Evolutionary conservation across 2,888 invertebrate species (phyloP).

Genomic region (Pteria penguin): DNA sequence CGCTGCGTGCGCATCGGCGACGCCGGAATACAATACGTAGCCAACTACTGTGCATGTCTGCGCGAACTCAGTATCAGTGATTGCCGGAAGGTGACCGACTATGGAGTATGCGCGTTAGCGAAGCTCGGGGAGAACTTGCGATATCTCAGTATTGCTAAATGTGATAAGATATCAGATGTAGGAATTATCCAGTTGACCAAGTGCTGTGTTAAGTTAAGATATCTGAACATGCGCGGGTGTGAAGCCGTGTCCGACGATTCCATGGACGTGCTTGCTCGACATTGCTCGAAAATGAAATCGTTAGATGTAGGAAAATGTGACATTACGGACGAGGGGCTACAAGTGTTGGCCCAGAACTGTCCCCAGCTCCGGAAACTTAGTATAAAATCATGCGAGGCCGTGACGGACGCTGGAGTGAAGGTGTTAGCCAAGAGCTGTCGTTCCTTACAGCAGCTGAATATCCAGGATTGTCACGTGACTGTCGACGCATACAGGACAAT

Average conservation of each 20-base stretch:
- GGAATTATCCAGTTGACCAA: conserved; percentile 92
- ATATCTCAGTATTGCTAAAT: conserved; percentile 95
- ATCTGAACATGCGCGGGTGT: conserved; percentile 94
- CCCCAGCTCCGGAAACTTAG: conserved; percentile 94
- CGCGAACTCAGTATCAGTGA: conserved; percentile 92
- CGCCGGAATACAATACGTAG: conserved; percentile 93
- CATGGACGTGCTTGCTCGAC: conserved; percentile 90
- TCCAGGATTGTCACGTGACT: conserved; percentile 95
- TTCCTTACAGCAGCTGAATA: conserved; percentile 93
- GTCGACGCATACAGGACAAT: conserved; percentile 93
- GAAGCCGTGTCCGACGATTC: conserved; percentile 96
- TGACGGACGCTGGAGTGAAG: conserved; percentile 93
- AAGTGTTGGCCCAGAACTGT: conserved; percentile 87
- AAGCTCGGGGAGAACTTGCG: conserved; percentile 92
- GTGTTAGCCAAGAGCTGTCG: conserved; percentile 93
- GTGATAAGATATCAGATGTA: conserved; percentile 91
- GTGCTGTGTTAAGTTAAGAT: conserved; percentile 91
- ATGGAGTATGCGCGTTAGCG: conserved; percentile 93
- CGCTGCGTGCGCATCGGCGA: conserved; percentile 94
- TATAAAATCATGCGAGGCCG: conserved; percentile 92
- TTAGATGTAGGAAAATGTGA: conserved; percentile 96
- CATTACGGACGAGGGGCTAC: conserved; percentile 92
- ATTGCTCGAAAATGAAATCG: conserved; percentile 91
- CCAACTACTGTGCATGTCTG: conserved; percentile 91
- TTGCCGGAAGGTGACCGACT: conserved; percentile 92